phyloP scores from a whole-genome alignment of 2,113 vertebrate genomes.

The Hippocampus barbouri region DNA sequence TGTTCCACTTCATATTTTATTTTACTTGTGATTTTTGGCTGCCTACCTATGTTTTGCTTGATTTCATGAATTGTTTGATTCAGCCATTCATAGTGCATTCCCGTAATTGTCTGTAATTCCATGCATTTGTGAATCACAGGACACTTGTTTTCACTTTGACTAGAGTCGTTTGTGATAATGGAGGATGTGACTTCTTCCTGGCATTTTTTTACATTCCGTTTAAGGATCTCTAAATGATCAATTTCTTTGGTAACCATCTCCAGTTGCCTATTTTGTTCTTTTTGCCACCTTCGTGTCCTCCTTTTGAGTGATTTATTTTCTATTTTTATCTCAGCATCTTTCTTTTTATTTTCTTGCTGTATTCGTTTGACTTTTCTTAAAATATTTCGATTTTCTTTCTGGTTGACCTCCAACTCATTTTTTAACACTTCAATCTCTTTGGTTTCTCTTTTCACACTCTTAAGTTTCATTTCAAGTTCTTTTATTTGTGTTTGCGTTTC shows the following conservation, averaged over 20 bases:
- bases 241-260: slow-evolving; percentile 33
- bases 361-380: slow-evolving; percentile 7
- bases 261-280: slow-evolving; percentile 22
- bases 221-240: slow-evolving; percentile 40
- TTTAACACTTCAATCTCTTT: slow-evolving; percentile 40
- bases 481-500: slow-evolving; percentile 14
- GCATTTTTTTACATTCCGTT: slow-evolving; percentile 23
- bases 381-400: slow-evolving; percentile 30
- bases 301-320: slow-evolving; percentile 31
- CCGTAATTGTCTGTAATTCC: neutral
- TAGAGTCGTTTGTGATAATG: neutral
- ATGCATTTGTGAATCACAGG: neutral
- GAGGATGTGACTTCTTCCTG: neutral
- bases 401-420: slow-evolving; percentile 24
- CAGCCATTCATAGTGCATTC: slow-evolving; percentile 4
- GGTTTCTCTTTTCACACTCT: slow-evolving; percentile 33
- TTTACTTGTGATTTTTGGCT: neutral
- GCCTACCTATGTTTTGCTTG: slow-evolving; percentile 2
- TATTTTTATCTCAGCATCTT: slow-evolving; percentile 12
- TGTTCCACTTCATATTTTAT: neutral
- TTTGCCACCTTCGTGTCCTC: slow-evolving; percentile 15
- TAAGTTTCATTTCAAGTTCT: slow-evolving; percentile 11
- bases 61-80: neutral
- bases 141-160: neutral
- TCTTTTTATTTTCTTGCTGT: slow-evolving; percentile 25